Conservation (phyloP, 2,113 vertebrate species). For the Clupea harengus region DNA sequence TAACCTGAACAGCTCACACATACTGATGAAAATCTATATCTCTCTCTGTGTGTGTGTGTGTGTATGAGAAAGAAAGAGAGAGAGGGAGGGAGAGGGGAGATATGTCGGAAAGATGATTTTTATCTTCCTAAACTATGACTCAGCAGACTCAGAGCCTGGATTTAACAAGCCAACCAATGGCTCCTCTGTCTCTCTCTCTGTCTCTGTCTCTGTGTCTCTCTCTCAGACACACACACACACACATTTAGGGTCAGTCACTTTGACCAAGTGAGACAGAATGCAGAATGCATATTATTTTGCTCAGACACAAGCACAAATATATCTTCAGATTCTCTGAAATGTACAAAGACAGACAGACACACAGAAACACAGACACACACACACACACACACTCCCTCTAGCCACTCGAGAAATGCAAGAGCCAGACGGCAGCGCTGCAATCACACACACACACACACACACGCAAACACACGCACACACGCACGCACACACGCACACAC, state of each 20-base stretch:
- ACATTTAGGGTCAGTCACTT: neutral
- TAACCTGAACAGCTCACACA: too few species aligned
- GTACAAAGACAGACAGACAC: neutral
- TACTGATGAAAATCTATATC: too few species aligned
- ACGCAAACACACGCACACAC: neutral
- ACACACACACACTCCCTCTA: constrained; percentile 24
- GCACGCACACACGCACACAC: neutral
- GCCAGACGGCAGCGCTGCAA: too few species aligned
- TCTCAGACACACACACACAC: constrained; percentile 2
- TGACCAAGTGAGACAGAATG: neutral
- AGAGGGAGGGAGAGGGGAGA: constrained; percentile 16
- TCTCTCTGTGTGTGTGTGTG: neutral
- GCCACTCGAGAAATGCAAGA: neutral
- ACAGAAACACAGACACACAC: constrained; percentile 18
- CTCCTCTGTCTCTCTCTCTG: constrained; percentile 21
- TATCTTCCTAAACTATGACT: constrained; percentile 17
- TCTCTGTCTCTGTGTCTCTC: constrained; percentile 14
- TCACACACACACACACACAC: neutral
- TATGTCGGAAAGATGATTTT: neutral
- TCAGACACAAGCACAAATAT: neutral
- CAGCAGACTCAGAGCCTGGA: neutral
- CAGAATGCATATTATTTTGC: neutral
- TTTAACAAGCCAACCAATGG: constrained; percentile 18
- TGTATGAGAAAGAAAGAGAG: constrained; percentile 8
- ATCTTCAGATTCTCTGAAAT: neutral